Percentiles rank a stretch among this genome's conserved stretches.
Evolutionary conservation across 2,797 vertebrate species (phyloP).

Genomic region (Oreochromis grahami): DNA sequence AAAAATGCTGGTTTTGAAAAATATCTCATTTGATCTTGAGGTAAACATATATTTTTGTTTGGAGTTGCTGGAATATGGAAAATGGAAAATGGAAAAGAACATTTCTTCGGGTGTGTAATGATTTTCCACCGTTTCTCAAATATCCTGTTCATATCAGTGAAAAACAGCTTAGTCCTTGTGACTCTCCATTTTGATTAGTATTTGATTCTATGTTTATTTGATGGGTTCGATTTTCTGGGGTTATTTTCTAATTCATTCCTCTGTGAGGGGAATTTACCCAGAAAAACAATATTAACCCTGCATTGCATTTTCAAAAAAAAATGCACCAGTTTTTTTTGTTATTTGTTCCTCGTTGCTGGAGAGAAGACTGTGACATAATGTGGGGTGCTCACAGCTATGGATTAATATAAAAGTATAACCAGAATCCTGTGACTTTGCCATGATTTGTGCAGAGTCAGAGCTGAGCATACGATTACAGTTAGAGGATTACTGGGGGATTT

Average conservation of each 20-base stretch:
- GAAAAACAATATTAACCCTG: neutral
- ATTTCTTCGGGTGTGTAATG: neutral
- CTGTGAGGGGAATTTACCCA: neutral
- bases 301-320: too few relatives aligned
- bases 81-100: neutral
- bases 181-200: neutral
- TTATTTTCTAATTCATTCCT: fast-evolving
- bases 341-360: neutral
- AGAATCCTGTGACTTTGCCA: neutral
- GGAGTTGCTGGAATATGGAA: neutral
- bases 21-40: neutral
- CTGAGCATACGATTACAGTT: slow-evolving; percentile 30
- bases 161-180: neutral
- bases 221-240: neutral
- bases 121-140: neutral
- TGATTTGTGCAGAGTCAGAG: slow-evolving; percentile 2
- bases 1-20: neutral
- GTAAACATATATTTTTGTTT: neutral
- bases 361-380: neutral
- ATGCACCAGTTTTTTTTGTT: neutral
- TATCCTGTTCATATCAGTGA: neutral
- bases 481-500: slow-evolving; percentile 21
- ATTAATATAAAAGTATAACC: neutral
- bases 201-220: neutral
- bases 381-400: neutral